These are phyloP conservation scores for Megaceryle alcyon DNA, from an alignment of 2,797 vertebrate genomes.

Conservation along the genomic window DNA sequence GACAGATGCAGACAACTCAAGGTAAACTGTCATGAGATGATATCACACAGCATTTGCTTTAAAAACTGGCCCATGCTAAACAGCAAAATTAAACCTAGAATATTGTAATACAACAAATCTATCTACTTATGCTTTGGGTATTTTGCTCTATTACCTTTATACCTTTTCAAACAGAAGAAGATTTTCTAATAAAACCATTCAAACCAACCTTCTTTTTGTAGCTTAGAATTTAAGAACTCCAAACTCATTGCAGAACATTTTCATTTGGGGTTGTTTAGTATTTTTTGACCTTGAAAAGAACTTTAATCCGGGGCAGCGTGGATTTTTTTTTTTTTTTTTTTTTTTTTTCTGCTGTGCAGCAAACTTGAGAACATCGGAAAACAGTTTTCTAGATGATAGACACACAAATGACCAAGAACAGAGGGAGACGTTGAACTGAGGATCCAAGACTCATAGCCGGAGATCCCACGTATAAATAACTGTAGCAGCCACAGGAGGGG, in stretches of 20 bases:
- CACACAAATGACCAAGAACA: not conserved
- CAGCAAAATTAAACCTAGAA: not conserved
- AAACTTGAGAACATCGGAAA: not conserved
- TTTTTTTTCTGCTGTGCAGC: not conserved
- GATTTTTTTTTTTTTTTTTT: too few relatives aligned
- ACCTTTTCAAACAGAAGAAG: not conserved
- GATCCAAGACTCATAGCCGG: not conserved
- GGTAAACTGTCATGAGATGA: not conserved
- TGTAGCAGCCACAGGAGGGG: not conserved
- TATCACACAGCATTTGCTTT: not conserved
- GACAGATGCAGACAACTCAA: not conserved
- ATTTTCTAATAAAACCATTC: not conserved
- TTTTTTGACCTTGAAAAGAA: not conserved
- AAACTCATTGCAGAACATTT: not conserved
- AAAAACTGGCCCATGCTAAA: not conserved
- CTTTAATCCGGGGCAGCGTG: accelerated
- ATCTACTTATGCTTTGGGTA: not conserved
- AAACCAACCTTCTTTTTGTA: not conserved
- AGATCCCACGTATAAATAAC: not conserved
- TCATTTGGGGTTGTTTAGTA: not conserved
- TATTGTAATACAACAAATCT: not conserved
- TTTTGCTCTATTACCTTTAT: not conserved
- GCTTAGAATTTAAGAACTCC: not conserved
- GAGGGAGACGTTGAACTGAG: not conserved
- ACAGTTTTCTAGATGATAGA: accelerated